These are phyloP conservation scores for Tamias sibiricus DNA, from an alignment of 2,113 vertebrate genomes.

Conservation along the genomic window DNA sequence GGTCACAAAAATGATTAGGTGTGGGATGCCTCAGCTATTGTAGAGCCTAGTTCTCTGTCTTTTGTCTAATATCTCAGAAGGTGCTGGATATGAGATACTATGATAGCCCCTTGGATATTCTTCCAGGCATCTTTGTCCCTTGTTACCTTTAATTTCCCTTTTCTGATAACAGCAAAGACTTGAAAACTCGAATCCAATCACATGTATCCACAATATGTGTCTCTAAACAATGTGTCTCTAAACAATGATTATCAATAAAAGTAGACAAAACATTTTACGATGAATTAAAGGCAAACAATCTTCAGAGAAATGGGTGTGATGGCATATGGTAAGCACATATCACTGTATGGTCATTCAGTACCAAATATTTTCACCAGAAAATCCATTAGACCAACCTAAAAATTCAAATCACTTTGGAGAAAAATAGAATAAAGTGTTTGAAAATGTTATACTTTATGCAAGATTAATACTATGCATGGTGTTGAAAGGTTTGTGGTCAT, in stretches of 20 bases:
- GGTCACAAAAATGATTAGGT: not conserved
- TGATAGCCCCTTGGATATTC: not conserved
- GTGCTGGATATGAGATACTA: not conserved
- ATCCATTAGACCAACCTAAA: not conserved
- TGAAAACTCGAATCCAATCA: not conserved
- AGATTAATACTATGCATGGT: not conserved
- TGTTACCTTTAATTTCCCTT: not conserved
- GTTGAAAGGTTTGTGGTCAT: constrained; percentile 52
- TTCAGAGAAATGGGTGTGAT: not conserved
- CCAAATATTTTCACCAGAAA: constrained; percentile 23
- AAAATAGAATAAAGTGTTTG: not conserved
- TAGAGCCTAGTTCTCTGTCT: not conserved
- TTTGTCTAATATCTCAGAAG: not conserved
- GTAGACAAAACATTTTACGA: not conserved
- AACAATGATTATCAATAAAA: not conserved
- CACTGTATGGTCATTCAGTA: not conserved
- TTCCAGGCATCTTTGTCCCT: not conserved
- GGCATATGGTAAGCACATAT: not conserved
- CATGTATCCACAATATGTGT: too few relatives aligned
- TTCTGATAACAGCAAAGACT: not conserved
- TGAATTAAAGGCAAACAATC: not conserved
- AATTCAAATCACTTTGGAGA: constrained; percentile 29
- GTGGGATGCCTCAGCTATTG: not conserved
- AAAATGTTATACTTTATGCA: not conserved
- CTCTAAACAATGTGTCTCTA: not conserved